These are phyloP conservation scores for Microcaecilia unicolor DNA, from an alignment of 2,797 vertebrate genomes.

Conservation along the genomic window DNA sequence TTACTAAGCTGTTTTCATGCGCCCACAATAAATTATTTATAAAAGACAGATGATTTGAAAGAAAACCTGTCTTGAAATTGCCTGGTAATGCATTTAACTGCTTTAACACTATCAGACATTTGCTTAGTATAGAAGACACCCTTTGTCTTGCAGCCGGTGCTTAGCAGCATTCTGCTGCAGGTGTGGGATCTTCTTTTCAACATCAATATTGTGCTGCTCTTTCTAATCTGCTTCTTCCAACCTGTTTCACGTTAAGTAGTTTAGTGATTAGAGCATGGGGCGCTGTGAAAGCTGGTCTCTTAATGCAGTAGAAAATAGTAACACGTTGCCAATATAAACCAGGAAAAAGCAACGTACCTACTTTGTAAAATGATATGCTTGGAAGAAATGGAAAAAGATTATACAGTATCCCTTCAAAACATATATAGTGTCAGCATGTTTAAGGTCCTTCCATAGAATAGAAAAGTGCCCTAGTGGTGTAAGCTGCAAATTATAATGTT, in stretches of 20 bases:
- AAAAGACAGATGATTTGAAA: constrained; percentile 20
- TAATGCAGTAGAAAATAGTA: constrained; percentile 23
- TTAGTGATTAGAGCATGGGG: constrained; percentile 19
- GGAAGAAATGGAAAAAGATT: background rate
- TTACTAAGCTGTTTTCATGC: constrained; percentile 23
- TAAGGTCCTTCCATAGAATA: background rate
- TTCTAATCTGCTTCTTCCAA: constrained; percentile 24
- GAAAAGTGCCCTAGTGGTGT: constrained; percentile 35
- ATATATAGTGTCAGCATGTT: background rate
- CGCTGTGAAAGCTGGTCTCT: constrained; percentile 21
- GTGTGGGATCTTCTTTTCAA: constrained; percentile 22
- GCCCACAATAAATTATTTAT: constrained; percentile 27
- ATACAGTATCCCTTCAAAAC: background rate
- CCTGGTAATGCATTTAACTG: background rate
- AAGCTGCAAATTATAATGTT: constrained; percentile 10
- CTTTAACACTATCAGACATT: constrained; percentile 1
- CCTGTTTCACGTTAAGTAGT: constrained; percentile 27
- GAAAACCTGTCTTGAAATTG: constrained; percentile 1
- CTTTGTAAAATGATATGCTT: background rate
- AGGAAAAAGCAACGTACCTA: constrained; percentile 10
- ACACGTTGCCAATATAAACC: constrained; percentile 18
- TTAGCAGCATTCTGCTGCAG: constrained; percentile 40
- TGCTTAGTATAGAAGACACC: constrained; percentile 14
- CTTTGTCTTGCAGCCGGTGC: constrained; percentile 30
- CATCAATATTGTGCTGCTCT: constrained; percentile 25